These are phyloP conservation scores for Hypocryptadius cinnamomeus DNA, from an alignment of 2,113 vertebrate species.

Conservation along the genomic window DNA sequence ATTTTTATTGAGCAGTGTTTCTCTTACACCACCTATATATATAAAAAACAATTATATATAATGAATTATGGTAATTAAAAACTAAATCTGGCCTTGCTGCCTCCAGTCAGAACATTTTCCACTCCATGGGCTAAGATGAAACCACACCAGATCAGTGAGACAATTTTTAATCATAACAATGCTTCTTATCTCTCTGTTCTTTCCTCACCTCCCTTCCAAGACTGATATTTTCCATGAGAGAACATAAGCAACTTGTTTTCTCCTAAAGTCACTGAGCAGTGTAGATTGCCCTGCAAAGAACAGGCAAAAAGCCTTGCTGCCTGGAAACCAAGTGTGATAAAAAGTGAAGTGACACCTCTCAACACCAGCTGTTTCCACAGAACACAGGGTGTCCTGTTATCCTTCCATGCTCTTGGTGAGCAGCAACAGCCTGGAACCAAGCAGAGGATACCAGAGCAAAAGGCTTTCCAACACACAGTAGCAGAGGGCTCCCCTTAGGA, in stretches of 20 bases:
- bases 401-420: not conserved
- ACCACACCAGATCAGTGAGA: not conserved
- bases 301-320: not conserved
- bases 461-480: not conserved
- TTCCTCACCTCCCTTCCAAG: not conserved
- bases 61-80: not conserved
- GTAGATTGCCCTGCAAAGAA: not conserved
- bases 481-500: not conserved
- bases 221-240: not conserved
- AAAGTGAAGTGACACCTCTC: not conserved
- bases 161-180: not conserved
- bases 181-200: not conserved
- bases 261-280: not conserved
- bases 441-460: not conserved
- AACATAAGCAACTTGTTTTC: not conserved
- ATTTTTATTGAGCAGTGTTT: not conserved
- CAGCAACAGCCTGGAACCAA: not conserved
- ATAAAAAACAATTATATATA: not conserved
- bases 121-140: not conserved
- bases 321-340: not conserved
- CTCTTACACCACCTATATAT: not conserved
- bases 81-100: not conserved
- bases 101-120: not conserved
- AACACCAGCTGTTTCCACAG: not conserved
- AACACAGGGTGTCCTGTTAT: not conserved